Conservation (phyloP, 2,888 invertebrate species). For the Drosophila bunnanda region DNA sequence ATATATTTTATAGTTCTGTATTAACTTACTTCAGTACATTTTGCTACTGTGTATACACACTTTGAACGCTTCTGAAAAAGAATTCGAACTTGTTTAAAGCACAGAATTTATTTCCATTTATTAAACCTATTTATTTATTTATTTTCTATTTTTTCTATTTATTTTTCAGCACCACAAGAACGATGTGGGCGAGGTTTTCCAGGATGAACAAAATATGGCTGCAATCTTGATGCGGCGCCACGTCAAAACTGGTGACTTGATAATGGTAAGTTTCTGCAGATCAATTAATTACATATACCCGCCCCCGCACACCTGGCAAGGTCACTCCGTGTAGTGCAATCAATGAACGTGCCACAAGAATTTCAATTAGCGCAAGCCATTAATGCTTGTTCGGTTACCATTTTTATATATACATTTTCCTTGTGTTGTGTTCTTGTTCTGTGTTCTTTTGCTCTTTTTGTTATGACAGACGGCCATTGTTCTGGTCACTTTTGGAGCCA, state of each 20-base stretch:
- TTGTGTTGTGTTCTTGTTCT: constrained; percentile 1
- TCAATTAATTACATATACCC: constrained; percentile 1
- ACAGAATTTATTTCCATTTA: not conserved
- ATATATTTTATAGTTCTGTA: not conserved
- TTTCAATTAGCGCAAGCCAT: constrained; percentile 62
- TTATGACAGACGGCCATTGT: constrained; percentile 61
- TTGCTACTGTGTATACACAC: not conserved
- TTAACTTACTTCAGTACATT: not conserved
- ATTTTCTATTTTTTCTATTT: not conserved
- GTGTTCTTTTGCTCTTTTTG: constrained; percentile 37
- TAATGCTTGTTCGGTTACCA: constrained; percentile 39
- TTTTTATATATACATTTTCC: constrained; percentile 14
- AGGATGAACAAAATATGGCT: constrained; percentile 94
- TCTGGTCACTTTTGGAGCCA: constrained; percentile 35
- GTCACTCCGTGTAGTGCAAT: constrained; percentile 45
- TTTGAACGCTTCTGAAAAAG: not conserved
- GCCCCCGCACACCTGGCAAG: constrained; percentile 48
- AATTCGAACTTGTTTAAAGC: not conserved
- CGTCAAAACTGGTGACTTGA: constrained; percentile 90
- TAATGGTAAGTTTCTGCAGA: constrained; percentile 90
- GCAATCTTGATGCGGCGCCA: constrained; percentile 94
- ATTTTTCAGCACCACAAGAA: constrained; percentile 67
- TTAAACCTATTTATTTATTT: not conserved
- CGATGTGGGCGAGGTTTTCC: constrained; percentile 93
- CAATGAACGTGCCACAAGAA: constrained; percentile 61